Evolutionary conservation across 1,140 invertebrate species (phyloP), one percentile per base, ranked within the genome.

Genomic region (Aporrectodea caliginosa): DNA sequence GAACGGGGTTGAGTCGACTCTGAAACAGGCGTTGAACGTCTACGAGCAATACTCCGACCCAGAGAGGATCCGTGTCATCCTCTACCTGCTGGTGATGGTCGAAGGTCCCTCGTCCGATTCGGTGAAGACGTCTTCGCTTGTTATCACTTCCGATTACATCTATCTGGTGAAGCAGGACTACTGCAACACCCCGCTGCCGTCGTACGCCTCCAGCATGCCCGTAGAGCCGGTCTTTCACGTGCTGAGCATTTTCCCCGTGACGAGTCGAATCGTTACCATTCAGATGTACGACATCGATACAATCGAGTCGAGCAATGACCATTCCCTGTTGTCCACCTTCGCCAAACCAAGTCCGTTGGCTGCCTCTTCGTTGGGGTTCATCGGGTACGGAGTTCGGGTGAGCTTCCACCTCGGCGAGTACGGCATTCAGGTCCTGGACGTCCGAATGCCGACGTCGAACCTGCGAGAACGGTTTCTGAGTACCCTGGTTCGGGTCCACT

Each of bases 61-160:
- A 22, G 6, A 14, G 2, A 58, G 35, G 2, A 35, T 71, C 6
- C 34, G 27, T 16, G 31, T 70, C 22, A 16, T 78, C 22, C 35
- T 78, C n/a, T 81, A 81, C 72, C 35, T 69, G 35, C 72, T 81
- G 16, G 80, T 78, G 14, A 58, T 79, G 6, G 30, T 76, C 16
- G 69, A 29, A 1, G 76, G 58, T 29, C 12, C n/a, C 29, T 22
- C 35, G 16, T 31, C 79, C n/a, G 2, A 16, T 1, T 1, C 31
- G 1, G 0, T 58, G 16, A 72, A 33, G 27, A 78, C 80, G 1
- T 80, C 77, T 34, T 80, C 84, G 35, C 77, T 87, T 22, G 81
- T 85, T 0, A 69, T 87, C 58, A 87, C 86, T 69, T 84, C 85
- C 69, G 84, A 84, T 73, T 71, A 77, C 43, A 80, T 87, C 16